These are phyloP conservation scores for Melanotaenia maccullochi DNA, from an alignment of 2,797 vertebrate species.

Conservation along the genomic window DNA sequence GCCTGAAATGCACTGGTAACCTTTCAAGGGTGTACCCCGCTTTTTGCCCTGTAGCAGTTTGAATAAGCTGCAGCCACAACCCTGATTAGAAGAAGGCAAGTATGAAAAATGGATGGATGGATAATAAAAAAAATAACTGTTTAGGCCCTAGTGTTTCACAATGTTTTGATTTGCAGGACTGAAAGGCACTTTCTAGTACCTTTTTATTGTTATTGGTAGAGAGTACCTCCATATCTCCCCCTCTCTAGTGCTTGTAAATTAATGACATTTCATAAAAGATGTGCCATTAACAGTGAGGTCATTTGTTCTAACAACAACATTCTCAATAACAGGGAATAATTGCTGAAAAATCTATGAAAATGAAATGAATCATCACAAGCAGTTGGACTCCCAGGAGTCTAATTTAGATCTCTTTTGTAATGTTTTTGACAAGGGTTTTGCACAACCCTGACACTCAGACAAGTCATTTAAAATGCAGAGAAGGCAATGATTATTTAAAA, in stretches of 20 bases:
- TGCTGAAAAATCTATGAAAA: conserved; percentile 35
- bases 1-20: no score
- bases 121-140: no score
- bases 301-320: conserved; percentile 15
- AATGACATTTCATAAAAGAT: conserved; percentile 29
- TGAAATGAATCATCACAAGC: conserved; percentile 36
- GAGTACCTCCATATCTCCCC: not conserved
- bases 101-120: no score
- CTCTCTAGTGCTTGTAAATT: not conserved
- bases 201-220: not conserved
- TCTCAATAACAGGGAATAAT: conserved; percentile 9
- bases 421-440: conserved; percentile 14
- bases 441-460: conserved; percentile 9
- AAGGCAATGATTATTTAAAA: conserved; percentile 7
- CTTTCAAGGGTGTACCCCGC: no score
- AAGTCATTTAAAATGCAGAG: not conserved
- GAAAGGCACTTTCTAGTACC: not conserved
- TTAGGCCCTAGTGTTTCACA: not conserved
- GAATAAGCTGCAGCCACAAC: no score
- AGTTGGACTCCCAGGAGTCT: conserved; percentile 28
- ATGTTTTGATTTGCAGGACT: not conserved
- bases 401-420: conserved; percentile 39
- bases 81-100: no score
- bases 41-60: no score
- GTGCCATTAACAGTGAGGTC: conserved; percentile 2